These are phyloP conservation scores for Listronotus oregonensis DNA, from an alignment of 1,140 invertebrate genomes.

Conservation along the genomic window DNA sequence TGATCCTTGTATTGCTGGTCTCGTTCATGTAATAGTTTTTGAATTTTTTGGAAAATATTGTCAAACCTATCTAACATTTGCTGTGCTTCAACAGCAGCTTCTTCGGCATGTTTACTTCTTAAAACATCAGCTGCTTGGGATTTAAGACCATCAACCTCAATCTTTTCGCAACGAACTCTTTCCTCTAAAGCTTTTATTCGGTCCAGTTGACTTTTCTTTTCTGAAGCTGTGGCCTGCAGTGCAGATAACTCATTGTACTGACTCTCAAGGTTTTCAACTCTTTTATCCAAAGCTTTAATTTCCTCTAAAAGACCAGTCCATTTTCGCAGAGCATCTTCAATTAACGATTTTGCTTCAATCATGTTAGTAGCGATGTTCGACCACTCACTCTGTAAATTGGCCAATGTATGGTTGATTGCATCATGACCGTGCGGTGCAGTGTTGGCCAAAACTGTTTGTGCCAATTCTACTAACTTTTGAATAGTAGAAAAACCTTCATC, in stretches of 20 bases:
- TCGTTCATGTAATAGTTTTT: constrained; percentile 75
- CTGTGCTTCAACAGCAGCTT: constrained; percentile 82
- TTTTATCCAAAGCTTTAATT: constrained; percentile 83
- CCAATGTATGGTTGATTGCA: constrained; percentile 81
- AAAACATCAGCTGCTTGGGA: constrained; percentile 87
- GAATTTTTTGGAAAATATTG: constrained; percentile 68
- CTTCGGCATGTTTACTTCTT: constrained; percentile 79
- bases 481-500: constrained; percentile 90
- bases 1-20: constrained; percentile 89
- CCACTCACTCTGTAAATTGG: constrained; percentile 88
- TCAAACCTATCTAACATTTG: constrained; percentile 82
- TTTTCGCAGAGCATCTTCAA: constrained; percentile 89
- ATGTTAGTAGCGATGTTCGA: constrained; percentile 84
- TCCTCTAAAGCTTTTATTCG: constrained; percentile 85
- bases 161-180: constrained; percentile 87
- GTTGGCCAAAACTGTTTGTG: constrained; percentile 90
- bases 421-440: constrained; percentile 87
- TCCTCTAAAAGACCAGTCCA: constrained; percentile 89
- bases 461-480: constrained; percentile 84
- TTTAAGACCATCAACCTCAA: constrained; percentile 89
- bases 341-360: constrained; percentile 83
- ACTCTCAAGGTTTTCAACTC: constrained; percentile 75
- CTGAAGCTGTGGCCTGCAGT: constrained; percentile 79
- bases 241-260: constrained; percentile 74
- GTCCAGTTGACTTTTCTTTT: constrained; percentile 85